Evolutionary conservation across 2,113 vertebrate species (phyloP).

Genomic region (Neoarius graeffei): DNA sequence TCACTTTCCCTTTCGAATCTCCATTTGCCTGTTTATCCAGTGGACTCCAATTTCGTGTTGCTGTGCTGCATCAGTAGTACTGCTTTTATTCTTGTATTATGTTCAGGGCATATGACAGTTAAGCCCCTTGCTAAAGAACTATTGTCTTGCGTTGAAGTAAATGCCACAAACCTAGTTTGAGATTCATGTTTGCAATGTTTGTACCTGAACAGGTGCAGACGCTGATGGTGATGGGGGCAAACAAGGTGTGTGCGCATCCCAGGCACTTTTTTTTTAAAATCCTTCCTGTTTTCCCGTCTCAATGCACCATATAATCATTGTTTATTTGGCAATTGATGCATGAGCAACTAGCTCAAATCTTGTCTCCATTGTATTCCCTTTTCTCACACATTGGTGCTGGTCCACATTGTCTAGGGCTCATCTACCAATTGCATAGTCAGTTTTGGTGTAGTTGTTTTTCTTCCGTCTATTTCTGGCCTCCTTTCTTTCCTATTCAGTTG

Average conservation of each 20-base stretch:
- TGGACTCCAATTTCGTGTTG: conserved; percentile 2
- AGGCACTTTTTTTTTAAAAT: not conserved
- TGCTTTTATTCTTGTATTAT: not conserved
- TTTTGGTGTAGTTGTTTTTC: not conserved
- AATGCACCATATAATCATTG: not conserved
- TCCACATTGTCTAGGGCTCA: not conserved
- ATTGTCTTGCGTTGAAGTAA: conserved; percentile 22
- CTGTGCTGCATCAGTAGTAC: conserved; percentile 22
- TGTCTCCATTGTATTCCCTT: not conserved
- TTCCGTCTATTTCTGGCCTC: not conserved
- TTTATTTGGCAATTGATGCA: not conserved
- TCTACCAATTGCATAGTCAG: not conserved
- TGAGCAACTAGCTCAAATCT: not conserved
- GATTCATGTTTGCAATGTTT: conserved; percentile 62
- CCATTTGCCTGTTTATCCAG: not conserved
- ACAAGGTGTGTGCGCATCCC: conserved; percentile 62
- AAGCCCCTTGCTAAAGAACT: not conserved
- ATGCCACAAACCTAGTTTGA: conserved; percentile 26
- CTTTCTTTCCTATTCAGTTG: not conserved
- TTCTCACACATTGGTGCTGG: not conserved
- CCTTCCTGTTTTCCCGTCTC: not conserved
- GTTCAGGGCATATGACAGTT: conserved; percentile 16
- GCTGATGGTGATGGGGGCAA: conserved; percentile 77
- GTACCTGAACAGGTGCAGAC: conserved; percentile 79
- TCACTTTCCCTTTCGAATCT: conserved; percentile 23